Evolutionary conservation across 2,888 invertebrate species (phyloP).

Genomic region (Choreutis nemorana): DNA sequence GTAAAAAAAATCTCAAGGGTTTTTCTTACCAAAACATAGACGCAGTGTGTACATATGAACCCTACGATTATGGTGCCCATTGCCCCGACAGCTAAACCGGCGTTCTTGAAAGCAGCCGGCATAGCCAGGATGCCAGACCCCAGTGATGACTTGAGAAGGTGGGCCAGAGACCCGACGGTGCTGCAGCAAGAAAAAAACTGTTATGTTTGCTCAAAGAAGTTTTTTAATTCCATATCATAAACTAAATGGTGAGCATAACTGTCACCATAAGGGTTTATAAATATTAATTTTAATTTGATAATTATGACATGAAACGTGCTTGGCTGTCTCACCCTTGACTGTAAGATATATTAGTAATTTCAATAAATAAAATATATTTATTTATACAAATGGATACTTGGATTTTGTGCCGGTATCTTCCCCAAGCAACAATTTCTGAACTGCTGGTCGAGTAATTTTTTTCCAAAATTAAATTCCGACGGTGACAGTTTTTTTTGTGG

Average conservation of each 20-base stretch:
- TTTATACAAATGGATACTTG: too few relatives aligned
- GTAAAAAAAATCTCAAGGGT: too few relatives aligned
- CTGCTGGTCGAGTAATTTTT: too few relatives aligned
- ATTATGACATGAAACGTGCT: too few relatives aligned
- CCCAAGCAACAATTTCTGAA: too few relatives aligned
- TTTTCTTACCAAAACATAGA: constrained; percentile 77
- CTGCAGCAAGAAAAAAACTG: constrained; percentile 57
- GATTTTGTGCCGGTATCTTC: too few relatives aligned
- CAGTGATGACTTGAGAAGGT: constrained; percentile 91
- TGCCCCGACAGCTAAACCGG: constrained; percentile 80
- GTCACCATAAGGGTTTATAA: not conserved
- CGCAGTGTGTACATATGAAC: constrained; percentile 89
- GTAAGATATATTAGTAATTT: too few relatives aligned
- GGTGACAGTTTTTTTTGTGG: too few relatives aligned
- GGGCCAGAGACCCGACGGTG: constrained; percentile 83
- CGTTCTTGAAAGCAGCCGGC: constrained; percentile 87
- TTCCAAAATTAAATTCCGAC: too few relatives aligned
- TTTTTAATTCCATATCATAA: not conserved
- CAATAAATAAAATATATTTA: too few relatives aligned
- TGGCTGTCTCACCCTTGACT: too few relatives aligned
- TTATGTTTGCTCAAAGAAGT: not conserved
- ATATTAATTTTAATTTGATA: not conserved
- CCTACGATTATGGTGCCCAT: constrained; percentile 84
- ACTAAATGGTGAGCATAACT: not conserved
- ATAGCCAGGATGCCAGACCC: constrained; percentile 92